Base-by-base conservation (phyloP, 2,113 vertebrate species). In the Sardina pilchardus region DNA sequence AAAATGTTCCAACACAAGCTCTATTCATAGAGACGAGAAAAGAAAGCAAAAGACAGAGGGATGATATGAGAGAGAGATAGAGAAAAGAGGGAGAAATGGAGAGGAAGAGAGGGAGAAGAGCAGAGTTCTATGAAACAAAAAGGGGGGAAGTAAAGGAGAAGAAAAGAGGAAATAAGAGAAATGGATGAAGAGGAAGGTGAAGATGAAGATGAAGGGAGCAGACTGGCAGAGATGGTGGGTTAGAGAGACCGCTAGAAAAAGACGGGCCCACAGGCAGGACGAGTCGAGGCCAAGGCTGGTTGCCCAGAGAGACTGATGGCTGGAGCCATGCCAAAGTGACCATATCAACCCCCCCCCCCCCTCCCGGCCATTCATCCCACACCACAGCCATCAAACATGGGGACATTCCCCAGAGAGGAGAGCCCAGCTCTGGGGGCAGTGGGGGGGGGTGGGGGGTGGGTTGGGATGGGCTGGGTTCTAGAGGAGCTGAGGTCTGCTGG, bases 371-470 rank as follows among this genome's bases (percentile, higher is more conserved):
- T 89, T 92, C 91, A 92, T 87, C 88, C 89, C 88, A 87, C 90
- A 50, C 90, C 92, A 91, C 92, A 91, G 91, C 89, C 93, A 95
- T 95, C 93, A 94, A 94, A 94, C 91, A 93, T 91, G 85, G 89
- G 87, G 90, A 88, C 87, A 56, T 87, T 48, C 87, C 88, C 89
- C 63, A 85, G 53, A 87, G 84, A 89, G 88, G 89, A 67, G 89
- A 90, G 85, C 53, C 4, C 1, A 53, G 53, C 14, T 67, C 53
- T 56, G 90, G 89, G 91, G 1, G 39, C 39, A 42, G 39, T 42
- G 4, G 39, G 83, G 93, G 95, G 94, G 94, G 94, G 85, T 88
- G 89, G 17, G 42, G 63, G 85, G 85, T 83, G 1, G 56, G 89
- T 63, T n/a, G n/a, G n/a, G 80, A 86, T 48, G 81, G 24, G 83